These are phyloP conservation scores for Arion vulgaris DNA, from an alignment of 1,140 invertebrate species.

Conservation along the genomic window DNA sequence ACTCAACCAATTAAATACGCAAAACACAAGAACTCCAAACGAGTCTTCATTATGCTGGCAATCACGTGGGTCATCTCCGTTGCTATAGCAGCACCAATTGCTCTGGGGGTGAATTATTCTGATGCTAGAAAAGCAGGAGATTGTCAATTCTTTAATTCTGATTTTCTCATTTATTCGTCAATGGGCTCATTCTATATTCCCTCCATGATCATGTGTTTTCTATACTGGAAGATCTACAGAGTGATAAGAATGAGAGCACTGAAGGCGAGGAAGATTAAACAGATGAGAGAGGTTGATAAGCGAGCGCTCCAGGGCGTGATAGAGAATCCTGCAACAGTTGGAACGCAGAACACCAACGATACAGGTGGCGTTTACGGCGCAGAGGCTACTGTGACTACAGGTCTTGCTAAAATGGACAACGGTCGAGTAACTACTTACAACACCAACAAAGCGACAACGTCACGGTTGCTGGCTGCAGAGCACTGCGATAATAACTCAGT, in stretches of 20 bases:
- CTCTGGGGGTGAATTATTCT: slow-evolving; percentile 89
- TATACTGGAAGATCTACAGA: slow-evolving; percentile 98
- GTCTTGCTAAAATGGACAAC: slow-evolving; percentile 57
- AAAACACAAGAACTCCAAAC: slow-evolving; percentile 96
- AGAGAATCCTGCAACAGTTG: slow-evolving; percentile 56
- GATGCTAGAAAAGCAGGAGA: slow-evolving; percentile 57
- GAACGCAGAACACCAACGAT: background rate
- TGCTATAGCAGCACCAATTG: slow-evolving; percentile 97
- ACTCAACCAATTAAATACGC: slow-evolving; percentile 99
- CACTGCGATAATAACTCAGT: slow-evolving; percentile 76
- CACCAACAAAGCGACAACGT: slow-evolving; percentile 67
- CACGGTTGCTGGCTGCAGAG: slow-evolving; percentile 31
- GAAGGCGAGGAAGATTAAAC: slow-evolving; percentile 77
- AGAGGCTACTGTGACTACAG: slow-evolving; percentile 64
- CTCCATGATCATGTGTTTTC: slow-evolving; percentile 98
- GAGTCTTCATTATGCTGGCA: slow-evolving; percentile 95
- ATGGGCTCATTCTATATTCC: slow-evolving; percentile 99
- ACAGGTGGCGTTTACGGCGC: slow-evolving; percentile 33
- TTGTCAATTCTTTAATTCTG: slow-evolving; percentile 97
- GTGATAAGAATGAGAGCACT: slow-evolving; percentile 86
- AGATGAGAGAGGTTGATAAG: slow-evolving; percentile 45
- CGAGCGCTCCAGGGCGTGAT: slow-evolving; percentile 60
- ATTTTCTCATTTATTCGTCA: slow-evolving; percentile 98
- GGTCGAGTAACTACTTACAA: slow-evolving; percentile 72
- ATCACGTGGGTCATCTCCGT: slow-evolving; percentile 96